These are phyloP conservation scores for Knipowitschia caucasica DNA, from an alignment of 2,797 vertebrate genomes.

Conservation along the genomic window DNA sequence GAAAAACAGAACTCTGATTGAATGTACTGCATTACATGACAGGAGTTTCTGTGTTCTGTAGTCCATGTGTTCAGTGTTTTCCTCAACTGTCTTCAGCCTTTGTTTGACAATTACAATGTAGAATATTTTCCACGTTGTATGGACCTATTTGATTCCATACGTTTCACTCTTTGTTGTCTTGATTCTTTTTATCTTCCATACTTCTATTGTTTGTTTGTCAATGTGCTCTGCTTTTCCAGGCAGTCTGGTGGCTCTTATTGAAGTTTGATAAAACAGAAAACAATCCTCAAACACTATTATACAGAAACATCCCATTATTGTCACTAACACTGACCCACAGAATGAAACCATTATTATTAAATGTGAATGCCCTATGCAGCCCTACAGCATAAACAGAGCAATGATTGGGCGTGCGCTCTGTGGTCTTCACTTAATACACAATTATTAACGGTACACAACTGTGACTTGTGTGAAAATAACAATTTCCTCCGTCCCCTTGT, in stretches of 20 bases:
- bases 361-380: too few species aligned
- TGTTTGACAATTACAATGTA: too few species aligned
- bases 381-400: not conserved
- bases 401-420: not conserved
- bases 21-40: too few species aligned
- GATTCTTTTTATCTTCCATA: not conserved
- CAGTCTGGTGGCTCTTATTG: not conserved
- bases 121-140: not conserved
- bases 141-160: not conserved
- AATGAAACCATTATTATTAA: too few species aligned
- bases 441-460: not conserved
- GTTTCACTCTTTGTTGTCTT: not conserved
- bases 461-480: not conserved
- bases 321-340: not conserved
- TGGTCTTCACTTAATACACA: not conserved
- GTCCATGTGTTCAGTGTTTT: too few species aligned
- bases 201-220: too few species aligned
- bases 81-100: too few species aligned
- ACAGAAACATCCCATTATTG: constrained; percentile 3
- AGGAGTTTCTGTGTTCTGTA: too few species aligned
- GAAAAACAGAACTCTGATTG: too few species aligned
- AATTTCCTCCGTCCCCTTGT: not conserved
- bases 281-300: not conserved
- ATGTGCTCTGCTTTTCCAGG: not conserved
- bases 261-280: constrained; percentile 7